These are phyloP conservation scores for Sphenodon punctatus DNA, from an alignment of 2,797 vertebrate species.

Conservation along the genomic window DNA sequence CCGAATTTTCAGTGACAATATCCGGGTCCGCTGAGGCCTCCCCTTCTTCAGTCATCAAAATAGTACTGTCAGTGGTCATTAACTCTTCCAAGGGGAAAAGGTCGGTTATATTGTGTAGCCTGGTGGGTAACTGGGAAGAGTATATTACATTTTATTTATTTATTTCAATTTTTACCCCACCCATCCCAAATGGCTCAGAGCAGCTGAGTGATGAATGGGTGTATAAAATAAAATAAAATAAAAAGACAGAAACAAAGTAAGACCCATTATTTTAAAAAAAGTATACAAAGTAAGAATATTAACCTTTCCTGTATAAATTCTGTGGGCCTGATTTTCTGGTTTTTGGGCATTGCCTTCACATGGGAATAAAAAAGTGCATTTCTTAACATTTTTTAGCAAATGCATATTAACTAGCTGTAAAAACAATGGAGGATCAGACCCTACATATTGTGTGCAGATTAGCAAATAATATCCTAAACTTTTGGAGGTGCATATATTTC, in stretches of 20 bases:
- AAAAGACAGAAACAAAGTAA: neutral
- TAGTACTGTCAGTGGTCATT: slow-evolving; percentile 37
- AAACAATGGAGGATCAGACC: neutral
- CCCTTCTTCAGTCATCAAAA: neutral
- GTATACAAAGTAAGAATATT: neutral
- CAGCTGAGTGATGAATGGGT: neutral
- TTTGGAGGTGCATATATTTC: neutral
- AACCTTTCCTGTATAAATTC: neutral
- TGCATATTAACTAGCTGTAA: too few species aligned
- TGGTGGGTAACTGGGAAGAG: slow-evolving; percentile 28
- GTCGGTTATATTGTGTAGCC: neutral
- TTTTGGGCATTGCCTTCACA: too few species aligned
- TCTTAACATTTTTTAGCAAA: too few species aligned
- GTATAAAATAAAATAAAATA: neutral
- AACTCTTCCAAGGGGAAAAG: slow-evolving; percentile 23
- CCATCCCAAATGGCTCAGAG: too few species aligned
- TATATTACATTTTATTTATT: too few species aligned
- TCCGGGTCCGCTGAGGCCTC: slow-evolving; percentile 1
- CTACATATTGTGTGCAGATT: neutral
- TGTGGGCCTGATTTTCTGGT: neutral
- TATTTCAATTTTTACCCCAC: too few species aligned
- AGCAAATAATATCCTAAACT: neutral
- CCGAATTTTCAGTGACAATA: neutral
- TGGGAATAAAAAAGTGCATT: too few species aligned
- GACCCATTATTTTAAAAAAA: neutral